Evolutionary conservation across 2,113 vertebrate genomes (phyloP).

Genomic region (Mustelus asterias): DNA sequence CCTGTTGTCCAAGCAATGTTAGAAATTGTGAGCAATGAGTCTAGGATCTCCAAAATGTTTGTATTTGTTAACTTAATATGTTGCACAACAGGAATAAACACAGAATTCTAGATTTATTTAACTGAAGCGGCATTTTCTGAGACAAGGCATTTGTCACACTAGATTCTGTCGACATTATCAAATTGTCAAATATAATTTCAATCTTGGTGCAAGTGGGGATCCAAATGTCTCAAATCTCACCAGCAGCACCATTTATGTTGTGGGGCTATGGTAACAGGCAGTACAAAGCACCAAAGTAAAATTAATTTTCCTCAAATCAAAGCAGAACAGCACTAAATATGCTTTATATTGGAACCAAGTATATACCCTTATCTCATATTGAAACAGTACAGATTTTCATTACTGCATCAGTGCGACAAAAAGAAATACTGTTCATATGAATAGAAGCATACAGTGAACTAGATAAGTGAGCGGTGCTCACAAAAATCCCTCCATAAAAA

Average conservation of each 20-base stretch:
- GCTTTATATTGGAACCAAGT: neutral
- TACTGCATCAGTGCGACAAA: neutral
- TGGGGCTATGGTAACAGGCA: neutral
- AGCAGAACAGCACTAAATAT: neutral
- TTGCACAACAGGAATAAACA: neutral
- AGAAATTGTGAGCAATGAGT: neutral
- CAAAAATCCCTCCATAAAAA: slow-evolving; percentile 26
- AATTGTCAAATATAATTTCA: slow-evolving; percentile 9
- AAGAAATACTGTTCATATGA: neutral
- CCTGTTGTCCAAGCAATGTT: neutral
- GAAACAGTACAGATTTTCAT: slow-evolving; percentile 1
- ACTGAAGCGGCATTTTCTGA: neutral
- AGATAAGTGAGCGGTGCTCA: neutral
- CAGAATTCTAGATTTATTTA: neutral
- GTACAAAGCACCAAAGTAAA: neutral
- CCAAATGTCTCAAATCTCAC: neutral
- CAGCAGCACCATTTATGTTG: neutral
- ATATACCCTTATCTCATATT: neutral
- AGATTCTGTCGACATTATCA: neutral
- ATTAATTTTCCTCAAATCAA: neutral
- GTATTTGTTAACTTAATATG: neutral
- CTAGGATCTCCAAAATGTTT: neutral
- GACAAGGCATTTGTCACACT: neutral
- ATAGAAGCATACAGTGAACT: neutral
- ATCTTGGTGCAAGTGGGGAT: neutral